phyloP scores from a whole-genome alignment of 2,888 invertebrate genomes.

The Drosophila helvetica region DNA sequence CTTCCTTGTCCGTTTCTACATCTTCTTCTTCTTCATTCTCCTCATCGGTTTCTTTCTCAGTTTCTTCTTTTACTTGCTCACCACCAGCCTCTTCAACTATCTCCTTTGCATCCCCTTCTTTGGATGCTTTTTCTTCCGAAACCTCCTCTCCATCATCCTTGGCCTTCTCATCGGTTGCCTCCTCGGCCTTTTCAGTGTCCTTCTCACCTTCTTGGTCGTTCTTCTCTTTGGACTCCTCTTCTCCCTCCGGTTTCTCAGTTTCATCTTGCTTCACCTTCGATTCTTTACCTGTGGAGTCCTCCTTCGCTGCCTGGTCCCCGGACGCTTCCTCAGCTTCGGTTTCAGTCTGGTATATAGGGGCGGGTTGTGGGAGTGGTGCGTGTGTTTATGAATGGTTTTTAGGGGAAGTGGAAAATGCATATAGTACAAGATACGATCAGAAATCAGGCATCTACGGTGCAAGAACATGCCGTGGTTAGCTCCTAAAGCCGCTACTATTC shows the following conservation, averaged over 20 bases:
- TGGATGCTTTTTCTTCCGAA: constrained; percentile 1
- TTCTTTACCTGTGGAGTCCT: constrained; percentile 59
- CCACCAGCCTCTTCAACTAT: neutral
- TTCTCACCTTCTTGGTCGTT: constrained; percentile 28
- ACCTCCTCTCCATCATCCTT: neutral
- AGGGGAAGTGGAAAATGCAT: constrained; percentile 39
- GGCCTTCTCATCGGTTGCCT: constrained; percentile 20
- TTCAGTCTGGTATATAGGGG: constrained; percentile 51
- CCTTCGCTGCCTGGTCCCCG: constrained; percentile 48
- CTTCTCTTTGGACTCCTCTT: constrained; percentile 25
- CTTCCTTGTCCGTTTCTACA: constrained; percentile 6
- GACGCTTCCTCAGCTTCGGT: constrained; percentile 50
- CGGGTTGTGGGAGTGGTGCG: constrained; percentile 36
- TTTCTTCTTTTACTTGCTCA: neutral
- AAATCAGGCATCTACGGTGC: constrained; percentile 36
- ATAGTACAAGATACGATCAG: constrained; percentile 51
- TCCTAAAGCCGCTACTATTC: constrained; percentile 32
- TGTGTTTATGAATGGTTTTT: constrained; percentile 36
- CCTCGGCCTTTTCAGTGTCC: constrained; percentile 19
- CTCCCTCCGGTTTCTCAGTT: constrained; percentile 27
- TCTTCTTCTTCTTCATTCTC: constrained; percentile 1
- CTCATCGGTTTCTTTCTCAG: neutral
- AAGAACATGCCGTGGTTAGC: constrained; percentile 50
- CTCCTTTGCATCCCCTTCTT: constrained; percentile 9
- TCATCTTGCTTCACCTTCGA: constrained; percentile 15